Percentiles rank a stretch among this genome's conserved stretches.
These are phyloP conservation scores for Drosophila pseudotakahashii DNA, from an alignment of 2,888 invertebrate species.

Conservation along the genomic window DNA sequence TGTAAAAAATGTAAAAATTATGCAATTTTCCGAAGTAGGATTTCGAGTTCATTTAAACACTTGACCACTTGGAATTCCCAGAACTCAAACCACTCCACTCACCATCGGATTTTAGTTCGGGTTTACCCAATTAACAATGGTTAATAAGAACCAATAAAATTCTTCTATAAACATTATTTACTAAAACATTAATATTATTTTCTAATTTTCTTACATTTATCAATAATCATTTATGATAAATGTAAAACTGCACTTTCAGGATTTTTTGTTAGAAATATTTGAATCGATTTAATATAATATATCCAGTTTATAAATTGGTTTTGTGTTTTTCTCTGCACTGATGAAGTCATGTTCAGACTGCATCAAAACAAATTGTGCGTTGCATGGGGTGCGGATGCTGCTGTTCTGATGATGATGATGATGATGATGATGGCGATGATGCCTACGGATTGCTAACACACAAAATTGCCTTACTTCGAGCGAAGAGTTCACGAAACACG, in stretches of 20 bases:
- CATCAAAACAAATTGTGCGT: constrained; percentile 69
- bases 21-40: background rate
- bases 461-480: constrained; percentile 46
- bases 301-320: background rate
- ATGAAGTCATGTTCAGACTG: constrained; percentile 40
- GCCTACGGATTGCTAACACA: constrained; percentile 11
- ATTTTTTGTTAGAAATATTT: too few relatives aligned
- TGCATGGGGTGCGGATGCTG: constrained; percentile 41
- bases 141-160: too few relatives aligned
- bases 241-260: too few relatives aligned
- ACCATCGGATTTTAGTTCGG: background rate
- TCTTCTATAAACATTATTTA: too few relatives aligned
- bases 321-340: constrained; percentile 15
- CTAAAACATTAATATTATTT: too few relatives aligned
- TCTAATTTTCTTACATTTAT: too few relatives aligned
- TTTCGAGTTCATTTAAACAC: background rate
- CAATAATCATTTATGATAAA: too few relatives aligned
- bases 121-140: background rate
- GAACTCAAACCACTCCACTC: too few relatives aligned
- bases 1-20: too few relatives aligned
- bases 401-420: background rate
- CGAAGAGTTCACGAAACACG: constrained; percentile 29
- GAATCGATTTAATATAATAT: too few relatives aligned
- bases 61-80: background rate
- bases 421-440: constrained; percentile 3